Percentiles rank a stretch among this genome's conserved stretches.
phyloP scores from a whole-genome alignment of 2,113 vertebrate genomes.

The Capreolus pygargus region DNA sequence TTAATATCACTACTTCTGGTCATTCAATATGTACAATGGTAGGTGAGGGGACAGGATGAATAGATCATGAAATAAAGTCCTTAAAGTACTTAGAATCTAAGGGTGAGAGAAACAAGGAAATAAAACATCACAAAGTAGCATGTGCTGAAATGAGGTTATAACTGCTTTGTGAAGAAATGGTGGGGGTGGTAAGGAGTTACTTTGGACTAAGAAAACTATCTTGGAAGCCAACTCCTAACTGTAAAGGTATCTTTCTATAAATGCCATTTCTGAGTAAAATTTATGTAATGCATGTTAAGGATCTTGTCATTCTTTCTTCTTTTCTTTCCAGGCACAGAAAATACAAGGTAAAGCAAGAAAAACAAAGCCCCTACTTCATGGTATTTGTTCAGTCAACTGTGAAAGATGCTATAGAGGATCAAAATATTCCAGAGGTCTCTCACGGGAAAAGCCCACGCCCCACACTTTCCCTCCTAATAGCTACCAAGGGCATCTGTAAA shows the following conservation, averaged over 20 bases:
- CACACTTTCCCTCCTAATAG: neutral
- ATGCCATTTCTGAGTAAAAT: neutral
- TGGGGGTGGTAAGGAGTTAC: neutral
- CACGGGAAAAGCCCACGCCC: neutral
- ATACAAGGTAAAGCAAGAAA: neutral
- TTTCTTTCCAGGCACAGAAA: neutral
- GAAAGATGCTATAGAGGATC: neutral
- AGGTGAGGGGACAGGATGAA: neutral
- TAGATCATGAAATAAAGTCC: neutral
- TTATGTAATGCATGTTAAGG: neutral
- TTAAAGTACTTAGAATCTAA: neutral
- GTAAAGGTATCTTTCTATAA: neutral
- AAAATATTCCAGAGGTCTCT: neutral
- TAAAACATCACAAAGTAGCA: neutral
- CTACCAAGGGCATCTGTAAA: neutral
- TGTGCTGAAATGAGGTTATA: neutral
- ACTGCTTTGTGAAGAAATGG: neutral
- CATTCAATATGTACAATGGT: neutral
- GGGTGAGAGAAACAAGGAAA: neutral
- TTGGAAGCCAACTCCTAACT: neutral
- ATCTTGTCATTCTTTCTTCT: neutral
- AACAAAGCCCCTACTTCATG: neutral
- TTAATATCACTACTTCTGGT: neutral
- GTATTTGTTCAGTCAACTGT: neutral
- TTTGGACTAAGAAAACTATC: neutral